A percentile compares a stretch with the other conserved stretches of the same genome.
Evolutionary conservation across 1,140 invertebrate genomes (phyloP).

Genomic region (Lepidotrigona ventralis): DNA sequence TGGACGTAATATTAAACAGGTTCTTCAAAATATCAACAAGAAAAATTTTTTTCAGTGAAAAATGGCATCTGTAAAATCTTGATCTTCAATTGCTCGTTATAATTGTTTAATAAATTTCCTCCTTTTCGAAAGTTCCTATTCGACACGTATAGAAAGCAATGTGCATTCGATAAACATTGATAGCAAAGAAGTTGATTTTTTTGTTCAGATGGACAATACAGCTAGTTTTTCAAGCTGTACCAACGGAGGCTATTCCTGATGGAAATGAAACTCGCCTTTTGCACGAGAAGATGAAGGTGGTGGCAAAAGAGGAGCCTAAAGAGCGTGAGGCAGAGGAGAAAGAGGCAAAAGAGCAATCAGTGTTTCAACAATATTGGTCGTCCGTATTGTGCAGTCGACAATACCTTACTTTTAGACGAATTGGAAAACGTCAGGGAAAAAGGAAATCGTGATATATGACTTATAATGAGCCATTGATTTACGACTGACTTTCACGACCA

Average conservation of each 20-base stretch:
- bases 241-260: constrained; percentile 36
- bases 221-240: background rate
- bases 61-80: no score
- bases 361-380: constrained; percentile 67
- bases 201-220: no score
- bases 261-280: constrained; percentile 68
- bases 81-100: no score
- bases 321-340: background rate
- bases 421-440: constrained; percentile 29
- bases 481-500: constrained; percentile 10
- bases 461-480: constrained; percentile 58
- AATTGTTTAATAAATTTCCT: no score
- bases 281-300: background rate
- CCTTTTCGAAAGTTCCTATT: no score
- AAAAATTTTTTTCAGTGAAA: no score
- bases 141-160: no score
- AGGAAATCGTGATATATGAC: constrained; percentile 46
- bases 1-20: no score
- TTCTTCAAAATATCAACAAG: no score
- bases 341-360: constrained; percentile 40
- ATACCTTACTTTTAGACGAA: background rate
- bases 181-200: no score
- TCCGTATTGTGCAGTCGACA: constrained; percentile 54
- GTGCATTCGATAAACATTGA: no score
- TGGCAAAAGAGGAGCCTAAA: constrained; percentile 5